These are phyloP conservation scores for Esox niger DNA, from an alignment of 2,113 vertebrate species.

Conservation along the genomic window DNA sequence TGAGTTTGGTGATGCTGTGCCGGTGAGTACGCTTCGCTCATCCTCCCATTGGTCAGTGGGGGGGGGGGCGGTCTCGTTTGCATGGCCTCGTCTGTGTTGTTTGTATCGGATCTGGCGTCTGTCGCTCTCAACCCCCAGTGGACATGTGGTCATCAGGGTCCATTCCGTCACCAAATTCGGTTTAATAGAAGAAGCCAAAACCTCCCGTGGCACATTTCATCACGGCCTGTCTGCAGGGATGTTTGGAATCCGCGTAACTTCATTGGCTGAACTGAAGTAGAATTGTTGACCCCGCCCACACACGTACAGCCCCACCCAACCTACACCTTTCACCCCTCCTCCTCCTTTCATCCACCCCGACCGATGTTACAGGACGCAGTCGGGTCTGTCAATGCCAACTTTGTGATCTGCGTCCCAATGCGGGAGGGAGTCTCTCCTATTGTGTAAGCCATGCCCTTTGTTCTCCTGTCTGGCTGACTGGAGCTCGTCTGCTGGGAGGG, in stretches of 20 bases:
- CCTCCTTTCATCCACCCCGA: neutral
- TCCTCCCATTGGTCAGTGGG: neutral
- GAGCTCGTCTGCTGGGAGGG: slow-evolving; percentile 22
- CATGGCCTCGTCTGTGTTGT: neutral
- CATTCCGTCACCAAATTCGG: neutral
- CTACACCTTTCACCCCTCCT: slow-evolving; percentile 2
- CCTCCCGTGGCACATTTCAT: too few relatives aligned
- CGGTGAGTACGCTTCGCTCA: neutral
- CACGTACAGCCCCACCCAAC: neutral
- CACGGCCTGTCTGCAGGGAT: too few relatives aligned
- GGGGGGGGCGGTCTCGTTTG: neutral
- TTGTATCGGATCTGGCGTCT: neutral
- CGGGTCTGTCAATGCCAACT: slow-evolving; percentile 1
- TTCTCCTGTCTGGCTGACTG: slow-evolving; percentile 25
- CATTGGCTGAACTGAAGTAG: too few relatives aligned
- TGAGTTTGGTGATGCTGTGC: slow-evolving; percentile 3
- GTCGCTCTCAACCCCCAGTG: slow-evolving; percentile 5
- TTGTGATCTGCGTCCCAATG: neutral
- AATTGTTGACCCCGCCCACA: slow-evolving; percentile 11
- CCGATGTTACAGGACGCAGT: slow-evolving; percentile 7
- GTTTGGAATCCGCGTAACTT: too few relatives aligned
- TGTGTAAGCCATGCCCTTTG: slow-evolving; percentile 42
- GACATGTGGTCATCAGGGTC: slow-evolving; percentile 15
- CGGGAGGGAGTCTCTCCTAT: slow-evolving; percentile 14
- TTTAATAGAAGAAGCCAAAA: too few relatives aligned